Evolutionary conservation across 2,888 invertebrate species (phyloP).

Genomic region (Clistopyga incitator): DNA sequence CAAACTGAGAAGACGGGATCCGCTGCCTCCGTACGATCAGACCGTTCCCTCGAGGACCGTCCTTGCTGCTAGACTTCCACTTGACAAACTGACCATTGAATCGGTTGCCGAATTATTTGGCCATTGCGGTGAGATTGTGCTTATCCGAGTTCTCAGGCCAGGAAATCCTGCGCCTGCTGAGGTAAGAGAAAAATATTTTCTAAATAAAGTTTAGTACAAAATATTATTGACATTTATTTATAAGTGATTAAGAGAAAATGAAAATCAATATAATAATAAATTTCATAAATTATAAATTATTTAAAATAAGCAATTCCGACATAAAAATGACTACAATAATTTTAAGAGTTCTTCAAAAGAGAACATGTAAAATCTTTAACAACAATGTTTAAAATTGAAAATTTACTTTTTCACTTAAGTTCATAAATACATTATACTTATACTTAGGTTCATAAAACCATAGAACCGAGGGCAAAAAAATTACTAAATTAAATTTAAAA

Average conservation of each 20-base stretch:
- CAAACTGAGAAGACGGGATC: slow-evolving; percentile 93
- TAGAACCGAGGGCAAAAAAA: no score
- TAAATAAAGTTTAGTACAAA: not conserved
- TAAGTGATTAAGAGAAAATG: not conserved
- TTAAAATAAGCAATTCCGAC: no score
- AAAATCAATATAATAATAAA: not conserved
- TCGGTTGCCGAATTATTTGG: slow-evolving; percentile 96
- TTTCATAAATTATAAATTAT: not conserved
- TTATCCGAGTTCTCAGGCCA: slow-evolving; percentile 94
- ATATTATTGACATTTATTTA: not conserved
- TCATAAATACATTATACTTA: no score
- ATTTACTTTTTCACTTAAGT: no score
- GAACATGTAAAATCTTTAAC: no score
- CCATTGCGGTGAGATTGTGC: slow-evolving; percentile 94
- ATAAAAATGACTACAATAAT: no score
- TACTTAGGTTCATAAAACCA: no score
- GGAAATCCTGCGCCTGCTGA: slow-evolving; percentile 96
- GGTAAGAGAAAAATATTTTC: slow-evolving; percentile 69
- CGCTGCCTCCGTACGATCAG: slow-evolving; percentile 95
- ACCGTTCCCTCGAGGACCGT: slow-evolving; percentile 96
- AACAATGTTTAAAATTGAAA: not conserved
- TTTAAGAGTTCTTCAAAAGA: no score
- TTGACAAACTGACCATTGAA: slow-evolving; percentile 94
- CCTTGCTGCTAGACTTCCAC: slow-evolving; percentile 93
- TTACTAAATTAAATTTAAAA: no score